Conservation (phyloP, 2,113 vertebrate genomes). For the Elachura formosa region DNA sequence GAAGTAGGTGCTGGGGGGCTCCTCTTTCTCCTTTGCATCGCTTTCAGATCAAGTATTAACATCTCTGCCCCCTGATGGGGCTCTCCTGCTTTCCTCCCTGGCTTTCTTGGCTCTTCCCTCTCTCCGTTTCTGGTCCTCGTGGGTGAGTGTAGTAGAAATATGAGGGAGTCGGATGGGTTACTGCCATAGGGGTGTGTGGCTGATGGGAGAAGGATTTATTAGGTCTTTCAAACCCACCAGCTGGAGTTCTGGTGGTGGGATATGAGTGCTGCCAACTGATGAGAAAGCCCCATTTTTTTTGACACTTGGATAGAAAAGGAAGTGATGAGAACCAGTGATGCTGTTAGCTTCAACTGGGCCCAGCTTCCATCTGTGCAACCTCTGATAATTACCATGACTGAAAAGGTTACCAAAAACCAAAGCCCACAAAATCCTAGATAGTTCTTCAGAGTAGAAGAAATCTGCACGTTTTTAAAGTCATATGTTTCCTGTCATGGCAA, state of each 20-base stretch:
- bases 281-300: not conserved
- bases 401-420: not conserved
- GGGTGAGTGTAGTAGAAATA: not conserved
- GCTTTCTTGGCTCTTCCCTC: not conserved
- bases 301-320: not conserved
- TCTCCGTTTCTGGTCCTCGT: not conserved
- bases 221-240: not conserved
- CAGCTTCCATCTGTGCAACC: not conserved
- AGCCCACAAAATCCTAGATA: not conserved
- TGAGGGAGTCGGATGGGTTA: fast-evolving
- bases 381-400: not conserved
- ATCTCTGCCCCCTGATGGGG: not conserved
- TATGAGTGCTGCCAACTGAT: not conserved
- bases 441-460: not conserved
- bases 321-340: not conserved
- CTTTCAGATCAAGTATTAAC: not conserved
- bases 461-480: not conserved
- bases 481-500: not conserved
- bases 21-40: not conserved
- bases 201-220: not conserved
- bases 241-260: not conserved
- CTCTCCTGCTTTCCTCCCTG: not conserved
- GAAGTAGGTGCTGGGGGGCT: conserved; percentile 85
- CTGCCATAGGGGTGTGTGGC: not conserved
- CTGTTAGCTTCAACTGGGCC: not conserved